Evolutionary conservation across 2,797 vertebrate species (phyloP), one percentile per base, ranked within the genome.

Genomic region (Staurois parvus): DNA sequence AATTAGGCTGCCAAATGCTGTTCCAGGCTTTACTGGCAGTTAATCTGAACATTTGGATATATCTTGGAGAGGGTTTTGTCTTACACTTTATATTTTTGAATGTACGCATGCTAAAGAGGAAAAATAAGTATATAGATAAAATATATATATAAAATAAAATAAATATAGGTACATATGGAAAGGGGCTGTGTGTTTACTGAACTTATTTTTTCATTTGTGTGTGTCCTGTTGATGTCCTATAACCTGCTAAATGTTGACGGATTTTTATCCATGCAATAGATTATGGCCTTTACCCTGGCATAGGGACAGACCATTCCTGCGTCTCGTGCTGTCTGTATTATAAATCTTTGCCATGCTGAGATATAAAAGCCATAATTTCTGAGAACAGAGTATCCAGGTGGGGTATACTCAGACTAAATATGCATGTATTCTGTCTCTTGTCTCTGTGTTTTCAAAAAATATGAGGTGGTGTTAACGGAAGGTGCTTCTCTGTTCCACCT

Each of bases 401-500:
- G 37, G 32, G 79, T 26, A 83, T 72, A 73, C 74, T 77, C 74
- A n/a, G 85, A 86, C 34, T 82, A 83, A 87, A 87, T 87, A 87
- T 87, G 85, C 85, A 87, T 87, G 85, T 83, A 66, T 56, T 40
- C 30, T 83, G 85, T 87, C 85, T 83, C n/a, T 28, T 83, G 85
- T 87, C 85, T 79, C 26, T 73, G 73, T 86, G 80, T 87, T 87
- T 86, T 83, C 26, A 42, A 37, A 28, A 83, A 48, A 48, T 29
- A 42, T 66, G 45, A 48, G 76, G 75, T 73, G 30, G 45, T 15
- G 59, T 64, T 76, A 64, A 32, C 19, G 30, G 80, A 45, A 74
- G 56, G 89, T 91, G 87, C 69, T 90, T 91, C 52, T 68, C 82
- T 59, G 72, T 87, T 88, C 70, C 12, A 29, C n/a, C 64, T 66